Conservation (phyloP, 2,888 invertebrate genomes). For the Ditylenchus weischeri region DNA sequence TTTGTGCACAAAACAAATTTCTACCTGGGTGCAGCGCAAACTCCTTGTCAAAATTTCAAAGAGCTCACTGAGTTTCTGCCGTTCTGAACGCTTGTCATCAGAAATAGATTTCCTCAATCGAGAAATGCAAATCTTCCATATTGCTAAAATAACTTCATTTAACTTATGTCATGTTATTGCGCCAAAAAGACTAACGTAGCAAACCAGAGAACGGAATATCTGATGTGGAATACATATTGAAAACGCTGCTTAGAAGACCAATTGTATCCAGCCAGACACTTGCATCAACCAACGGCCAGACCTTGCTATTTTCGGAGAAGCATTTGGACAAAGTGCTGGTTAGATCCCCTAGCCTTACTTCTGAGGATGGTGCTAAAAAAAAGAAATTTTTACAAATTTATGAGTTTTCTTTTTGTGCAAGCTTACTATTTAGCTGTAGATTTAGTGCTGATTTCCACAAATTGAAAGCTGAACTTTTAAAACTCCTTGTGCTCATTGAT, state of each 20-base stretch:
- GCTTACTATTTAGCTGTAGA: background rate
- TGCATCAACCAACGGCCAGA: background rate
- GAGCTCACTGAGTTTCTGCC: conserved; percentile 4
- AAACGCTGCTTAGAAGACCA: background rate
- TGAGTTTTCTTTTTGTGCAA: background rate
- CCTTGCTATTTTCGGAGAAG: background rate
- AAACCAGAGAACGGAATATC: background rate
- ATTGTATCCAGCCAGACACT: conserved; percentile 5
- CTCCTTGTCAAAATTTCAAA: background rate
- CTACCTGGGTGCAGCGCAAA: background rate
- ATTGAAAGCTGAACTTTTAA: conserved; percentile 3
- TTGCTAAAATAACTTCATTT: background rate
- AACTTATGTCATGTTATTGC: background rate
- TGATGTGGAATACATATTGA: conserved; percentile 1
- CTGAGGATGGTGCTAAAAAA: background rate
- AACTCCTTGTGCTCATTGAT: background rate
- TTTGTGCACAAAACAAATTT: background rate
- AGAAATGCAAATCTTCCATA: background rate
- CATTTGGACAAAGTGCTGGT: background rate
- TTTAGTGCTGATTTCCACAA: background rate
- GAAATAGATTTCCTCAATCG: background rate
- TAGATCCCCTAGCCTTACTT: background rate
- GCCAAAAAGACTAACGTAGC: background rate
- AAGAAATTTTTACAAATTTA: background rate
- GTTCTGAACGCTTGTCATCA: conserved; percentile 6